Evolutionary conservation across 2,888 invertebrate species (phyloP), one percentile per base, ranked within the genome.

Genomic region (Thymelicus sylvestris): DNA sequence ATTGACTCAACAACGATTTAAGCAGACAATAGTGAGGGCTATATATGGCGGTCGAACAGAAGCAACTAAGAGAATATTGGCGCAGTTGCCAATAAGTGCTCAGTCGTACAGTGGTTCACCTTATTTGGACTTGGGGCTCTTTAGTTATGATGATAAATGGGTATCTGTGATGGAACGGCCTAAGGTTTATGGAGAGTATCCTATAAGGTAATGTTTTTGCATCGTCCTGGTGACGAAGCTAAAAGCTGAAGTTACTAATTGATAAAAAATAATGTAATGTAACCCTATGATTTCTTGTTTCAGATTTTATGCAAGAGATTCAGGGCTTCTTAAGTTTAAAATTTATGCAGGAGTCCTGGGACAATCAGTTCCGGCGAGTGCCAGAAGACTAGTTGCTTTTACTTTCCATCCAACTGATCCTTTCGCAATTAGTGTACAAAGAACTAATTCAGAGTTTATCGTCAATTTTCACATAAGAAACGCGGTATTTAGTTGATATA

Each of bases 341-440:
- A 97, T 99, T 83, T 98, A 97, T 89, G 97, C 97, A 0, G 95
- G 98, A 44, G 97, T 94, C 95, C 96, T 78, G 95, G 97, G 96
- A 0, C 95, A 96, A 84, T 95, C 95, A 10, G 94, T 95, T 39
- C 95, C 96, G 10, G 95, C 96, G 7, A 94, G 96, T 78, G 94
- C 97, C 12, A 93, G 98, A 76, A 94, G 98, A 77, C 95, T 99
- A 13, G 98, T 98, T 6, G 98, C 99, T 19, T 99, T 98, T 86
- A 98, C 98, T 10, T 99, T 98, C 89, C 99, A 99, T 91, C 99
- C 99, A 0, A 97, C 96, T 13, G 98, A 99, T 90, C 99, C 99
- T 0, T 98, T 99, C 89, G 97, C 98, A 8, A 98, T 99, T 76
- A 98, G 98, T 81, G 98, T 99, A 8, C 99, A 99, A 86, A 95